Conservation (phyloP, 2,113 vertebrate species). For the Ceratotherium simum region DNA sequence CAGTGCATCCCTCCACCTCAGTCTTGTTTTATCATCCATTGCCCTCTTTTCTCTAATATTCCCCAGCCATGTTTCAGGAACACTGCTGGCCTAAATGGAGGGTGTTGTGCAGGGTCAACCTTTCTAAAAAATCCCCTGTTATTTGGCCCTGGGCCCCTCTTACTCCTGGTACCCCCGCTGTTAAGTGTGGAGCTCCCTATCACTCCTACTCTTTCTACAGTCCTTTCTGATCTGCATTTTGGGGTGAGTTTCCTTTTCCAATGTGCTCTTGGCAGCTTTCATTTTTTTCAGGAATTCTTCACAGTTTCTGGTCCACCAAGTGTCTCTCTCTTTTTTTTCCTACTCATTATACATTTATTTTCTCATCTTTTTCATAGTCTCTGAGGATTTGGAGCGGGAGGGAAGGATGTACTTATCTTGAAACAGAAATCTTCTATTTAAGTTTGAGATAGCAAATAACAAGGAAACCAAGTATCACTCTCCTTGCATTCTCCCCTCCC, state of each 20-base stretch:
- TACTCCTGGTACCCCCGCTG: not conserved
- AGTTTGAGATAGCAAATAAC: not conserved
- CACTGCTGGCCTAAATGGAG: not conserved
- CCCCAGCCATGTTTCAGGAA: not conserved
- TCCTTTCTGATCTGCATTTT: not conserved
- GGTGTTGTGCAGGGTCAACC: too few species aligned
- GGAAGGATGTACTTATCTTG: not conserved
- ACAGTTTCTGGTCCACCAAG: not conserved
- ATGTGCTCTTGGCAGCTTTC: not conserved
- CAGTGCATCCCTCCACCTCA: not conserved
- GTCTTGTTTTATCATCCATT: not conserved
- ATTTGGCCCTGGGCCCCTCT: accelerated
- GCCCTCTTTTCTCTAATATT: not conserved
- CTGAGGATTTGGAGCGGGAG: not conserved
- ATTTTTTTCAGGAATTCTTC: not conserved
- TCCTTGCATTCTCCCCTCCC: not conserved
- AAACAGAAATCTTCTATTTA: not conserved
- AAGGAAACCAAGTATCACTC: not conserved
- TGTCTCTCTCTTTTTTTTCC: not conserved
- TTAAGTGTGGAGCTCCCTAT: not conserved
- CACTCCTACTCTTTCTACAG: not conserved
- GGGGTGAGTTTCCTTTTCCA: not conserved
- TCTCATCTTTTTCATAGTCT: not conserved
- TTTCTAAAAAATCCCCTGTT: not conserved
- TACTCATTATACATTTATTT: not conserved